Evolutionary conservation across 2,797 vertebrate species (phyloP).

Genomic region (Rhynchotus rufescens): DNA sequence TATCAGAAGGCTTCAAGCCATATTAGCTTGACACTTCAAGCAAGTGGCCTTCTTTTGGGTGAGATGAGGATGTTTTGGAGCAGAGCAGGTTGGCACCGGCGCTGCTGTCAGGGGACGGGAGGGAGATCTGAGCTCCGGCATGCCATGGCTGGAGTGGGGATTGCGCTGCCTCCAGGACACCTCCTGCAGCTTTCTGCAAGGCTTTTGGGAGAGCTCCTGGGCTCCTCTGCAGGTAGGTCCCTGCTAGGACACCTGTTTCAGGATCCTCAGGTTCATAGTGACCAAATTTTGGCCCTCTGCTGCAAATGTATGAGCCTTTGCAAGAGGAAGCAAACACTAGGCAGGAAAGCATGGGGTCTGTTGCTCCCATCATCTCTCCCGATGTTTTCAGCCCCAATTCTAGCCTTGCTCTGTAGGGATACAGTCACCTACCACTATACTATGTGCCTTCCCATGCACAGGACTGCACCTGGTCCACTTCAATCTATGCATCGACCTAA

Average conservation of each 20-base stretch:
- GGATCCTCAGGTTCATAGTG: background rate
- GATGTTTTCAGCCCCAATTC: background rate
- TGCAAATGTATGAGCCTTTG: background rate
- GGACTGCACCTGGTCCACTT: background rate
- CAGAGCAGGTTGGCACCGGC: background rate
- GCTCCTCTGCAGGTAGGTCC: background rate
- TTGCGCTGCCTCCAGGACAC: background rate
- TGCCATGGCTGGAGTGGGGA: background rate
- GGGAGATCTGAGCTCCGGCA: background rate
- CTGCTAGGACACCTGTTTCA: background rate
- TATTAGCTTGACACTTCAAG: background rate
- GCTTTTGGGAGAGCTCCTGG: background rate
- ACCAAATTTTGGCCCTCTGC: background rate
- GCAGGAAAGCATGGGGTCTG: background rate
- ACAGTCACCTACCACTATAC: background rate
- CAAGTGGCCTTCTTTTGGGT: background rate
- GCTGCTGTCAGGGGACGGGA: no score
- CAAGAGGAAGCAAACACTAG: rapidly evolving
- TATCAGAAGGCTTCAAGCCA: background rate
- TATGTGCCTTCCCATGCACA: background rate
- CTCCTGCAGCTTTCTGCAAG: background rate
- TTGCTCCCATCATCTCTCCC: background rate
- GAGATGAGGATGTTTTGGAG: background rate
- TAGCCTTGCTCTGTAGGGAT: background rate
- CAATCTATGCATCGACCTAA: background rate